Evolutionary conservation across 2,888 invertebrate genomes (phyloP).

Genomic region (Spisula subtruncata): DNA sequence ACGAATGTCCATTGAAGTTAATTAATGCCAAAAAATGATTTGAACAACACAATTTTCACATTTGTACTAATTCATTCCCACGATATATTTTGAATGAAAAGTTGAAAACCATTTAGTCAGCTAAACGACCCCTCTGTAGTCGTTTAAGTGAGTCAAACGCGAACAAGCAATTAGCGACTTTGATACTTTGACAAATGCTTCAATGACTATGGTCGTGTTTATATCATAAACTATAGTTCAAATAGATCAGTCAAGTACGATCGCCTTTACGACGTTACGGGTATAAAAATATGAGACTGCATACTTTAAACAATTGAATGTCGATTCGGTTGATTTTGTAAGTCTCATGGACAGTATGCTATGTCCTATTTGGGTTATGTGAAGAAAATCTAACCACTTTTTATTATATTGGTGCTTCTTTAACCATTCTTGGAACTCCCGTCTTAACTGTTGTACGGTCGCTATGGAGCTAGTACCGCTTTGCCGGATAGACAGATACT

Average conservation of each 20-base stretch:
- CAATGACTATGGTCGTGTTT: background rate
- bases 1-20: constrained; percentile 1
- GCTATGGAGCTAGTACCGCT: too few species aligned
- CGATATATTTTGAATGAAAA: background rate
- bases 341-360: too few species aligned
- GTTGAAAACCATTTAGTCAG: background rate
- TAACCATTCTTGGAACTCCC: too few species aligned
- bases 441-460: too few species aligned
- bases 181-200: background rate
- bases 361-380: too few species aligned
- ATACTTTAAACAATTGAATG: background rate
- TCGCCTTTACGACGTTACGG: background rate
- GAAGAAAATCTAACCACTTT: too few species aligned
- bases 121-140: background rate
- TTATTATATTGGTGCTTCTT: too few species aligned
- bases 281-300: background rate
- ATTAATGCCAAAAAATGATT: background rate
- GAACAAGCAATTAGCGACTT: background rate
- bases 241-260: background rate
- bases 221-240: constrained; percentile 19
- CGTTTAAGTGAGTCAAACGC: constrained; percentile 6
- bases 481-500: too few species aligned
- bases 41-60: background rate
- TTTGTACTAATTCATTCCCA: background rate
- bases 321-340: background rate